These are phyloP conservation scores for Sardina pilchardus DNA, from an alignment of 2,113 vertebrate genomes.

Conservation along the genomic window DNA sequence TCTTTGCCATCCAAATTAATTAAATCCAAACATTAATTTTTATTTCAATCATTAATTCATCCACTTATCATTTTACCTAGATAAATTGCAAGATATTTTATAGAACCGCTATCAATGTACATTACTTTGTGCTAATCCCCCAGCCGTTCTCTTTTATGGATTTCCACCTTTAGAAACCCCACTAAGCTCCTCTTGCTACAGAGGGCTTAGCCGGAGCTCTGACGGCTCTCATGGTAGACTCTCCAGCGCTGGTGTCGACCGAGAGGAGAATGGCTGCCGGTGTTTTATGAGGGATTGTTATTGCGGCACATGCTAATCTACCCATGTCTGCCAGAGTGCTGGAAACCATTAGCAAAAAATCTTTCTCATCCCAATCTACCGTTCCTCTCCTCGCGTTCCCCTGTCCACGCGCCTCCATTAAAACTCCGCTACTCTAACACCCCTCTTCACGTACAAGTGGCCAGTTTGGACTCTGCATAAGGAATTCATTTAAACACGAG, in stretches of 20 bases:
- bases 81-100: background rate
- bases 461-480: background rate
- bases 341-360: constrained; percentile 11
- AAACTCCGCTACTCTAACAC: background rate
- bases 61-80: background rate
- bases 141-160: constrained; percentile 10
- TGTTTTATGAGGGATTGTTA: background rate
- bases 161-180: constrained; percentile 10
- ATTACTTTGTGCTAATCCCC: background rate
- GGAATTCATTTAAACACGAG: background rate
- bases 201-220: background rate
- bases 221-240: background rate
- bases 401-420: background rate
- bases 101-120: background rate
- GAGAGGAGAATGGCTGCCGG: background rate
- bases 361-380: background rate
- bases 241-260: background rate
- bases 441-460: background rate
- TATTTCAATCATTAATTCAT: background rate
- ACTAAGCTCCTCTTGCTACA: background rate
- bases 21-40: background rate
- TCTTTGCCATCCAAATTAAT: background rate
- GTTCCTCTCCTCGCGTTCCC: background rate
- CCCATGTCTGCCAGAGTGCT: background rate
- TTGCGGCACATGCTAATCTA: background rate